A percentile compares a stretch with the other conserved stretches of the same genome.
Evolutionary conservation across 1,140 invertebrate genomes (phyloP).

Genomic region (Diachasmimorpha longicaudata): DNA sequence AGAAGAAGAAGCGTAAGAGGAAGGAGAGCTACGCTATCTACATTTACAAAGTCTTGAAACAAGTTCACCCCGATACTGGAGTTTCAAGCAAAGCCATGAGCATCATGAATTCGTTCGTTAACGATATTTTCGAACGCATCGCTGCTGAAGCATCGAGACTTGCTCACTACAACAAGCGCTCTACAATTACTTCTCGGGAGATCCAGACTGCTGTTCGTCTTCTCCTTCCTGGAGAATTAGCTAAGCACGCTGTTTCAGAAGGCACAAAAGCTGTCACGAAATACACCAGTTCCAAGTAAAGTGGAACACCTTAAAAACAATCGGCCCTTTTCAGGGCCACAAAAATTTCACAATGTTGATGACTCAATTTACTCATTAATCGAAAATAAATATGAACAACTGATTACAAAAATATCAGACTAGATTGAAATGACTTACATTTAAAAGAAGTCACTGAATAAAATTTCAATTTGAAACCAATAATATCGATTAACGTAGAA

Average conservation of each 20-base stretch:
- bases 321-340: neutral
- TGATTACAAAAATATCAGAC: too few species aligned
- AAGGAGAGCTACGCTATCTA: neutral
- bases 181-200: neutral
- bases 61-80: neutral
- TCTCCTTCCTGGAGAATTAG: neutral
- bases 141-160: neutral
- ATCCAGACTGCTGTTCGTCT: slow-evolving; percentile 3
- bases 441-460: too few species aligned
- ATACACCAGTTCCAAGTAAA: neutral
- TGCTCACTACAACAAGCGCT: neutral
- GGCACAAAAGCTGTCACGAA: neutral
- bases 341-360: neutral
- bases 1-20: neutral
- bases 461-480: too few species aligned
- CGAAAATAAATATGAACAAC: too few species aligned
- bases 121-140: neutral
- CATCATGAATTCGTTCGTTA: neutral
- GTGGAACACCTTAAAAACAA: neutral
- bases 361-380: too few species aligned
- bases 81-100: neutral
- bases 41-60: neutral
- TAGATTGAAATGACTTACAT: too few species aligned
- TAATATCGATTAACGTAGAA: too few species aligned
- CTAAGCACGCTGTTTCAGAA: neutral